Conservation (phyloP, 2,797 vertebrate species). For the Calcarius lapponicus region DNA sequence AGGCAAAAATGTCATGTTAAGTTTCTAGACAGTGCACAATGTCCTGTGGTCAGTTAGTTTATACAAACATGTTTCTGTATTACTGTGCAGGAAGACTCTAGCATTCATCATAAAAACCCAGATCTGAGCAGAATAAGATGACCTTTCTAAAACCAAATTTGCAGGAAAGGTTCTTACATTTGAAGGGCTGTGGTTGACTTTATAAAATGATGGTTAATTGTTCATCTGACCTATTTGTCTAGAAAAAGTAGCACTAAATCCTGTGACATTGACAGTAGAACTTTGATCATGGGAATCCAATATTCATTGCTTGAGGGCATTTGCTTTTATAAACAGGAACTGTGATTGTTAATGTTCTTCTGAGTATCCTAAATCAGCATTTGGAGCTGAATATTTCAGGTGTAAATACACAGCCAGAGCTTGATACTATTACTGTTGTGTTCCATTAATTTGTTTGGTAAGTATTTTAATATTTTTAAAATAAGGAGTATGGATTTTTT, state of each 20-base stretch:
- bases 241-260: neutral
- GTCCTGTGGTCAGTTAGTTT: neutral
- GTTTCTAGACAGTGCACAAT: neutral
- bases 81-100: neutral
- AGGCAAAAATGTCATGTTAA: neutral
- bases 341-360: neutral
- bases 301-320: neutral
- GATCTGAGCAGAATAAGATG: neutral
- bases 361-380: neutral
- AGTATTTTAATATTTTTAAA: slow-evolving; percentile 4
- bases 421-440: neutral
- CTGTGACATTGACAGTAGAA: neutral
- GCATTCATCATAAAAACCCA: neutral
- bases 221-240: neutral
- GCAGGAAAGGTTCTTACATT: neutral
- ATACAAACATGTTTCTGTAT: neutral
- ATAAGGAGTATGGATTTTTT: neutral
- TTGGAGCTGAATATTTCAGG: neutral
- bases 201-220: neutral
- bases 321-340: neutral
- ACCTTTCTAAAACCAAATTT: neutral
- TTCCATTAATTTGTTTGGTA: slow-evolving; percentile 8
- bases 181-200: neutral
- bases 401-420: neutral
- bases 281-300: neutral